These are phyloP conservation scores for Argya squamiceps DNA, from an alignment of 2,797 vertebrate species.

Conservation along the genomic window DNA sequence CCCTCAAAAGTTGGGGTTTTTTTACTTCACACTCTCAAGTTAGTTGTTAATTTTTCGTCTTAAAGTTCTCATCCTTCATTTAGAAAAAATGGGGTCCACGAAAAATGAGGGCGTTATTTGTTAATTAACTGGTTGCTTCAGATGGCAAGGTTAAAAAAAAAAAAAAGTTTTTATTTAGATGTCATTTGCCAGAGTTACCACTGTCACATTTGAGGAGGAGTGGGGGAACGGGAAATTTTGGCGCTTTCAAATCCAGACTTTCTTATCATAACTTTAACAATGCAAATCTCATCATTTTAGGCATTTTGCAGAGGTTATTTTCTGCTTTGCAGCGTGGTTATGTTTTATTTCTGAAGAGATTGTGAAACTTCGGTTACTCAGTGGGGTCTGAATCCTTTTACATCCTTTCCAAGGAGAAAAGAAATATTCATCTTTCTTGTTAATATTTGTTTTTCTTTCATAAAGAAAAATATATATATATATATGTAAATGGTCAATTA, in stretches of 20 bases:
- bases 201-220: neutral
- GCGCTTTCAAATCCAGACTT: neutral
- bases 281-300: neutral
- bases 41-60: neutral
- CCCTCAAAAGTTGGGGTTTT: neutral
- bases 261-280: neutral
- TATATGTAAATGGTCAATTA: neutral
- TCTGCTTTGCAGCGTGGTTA: neutral
- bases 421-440: neutral
- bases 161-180: conserved; percentile 32
- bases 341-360: neutral
- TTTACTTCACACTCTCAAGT: neutral
- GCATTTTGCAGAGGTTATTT: neutral
- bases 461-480: neutral
- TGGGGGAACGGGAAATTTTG: neutral
- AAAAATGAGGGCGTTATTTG: conserved; percentile 12
- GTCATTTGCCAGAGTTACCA: conserved; percentile 36
- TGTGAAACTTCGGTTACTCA: neutral
- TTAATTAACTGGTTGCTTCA: conserved; percentile 51
- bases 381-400: neutral
- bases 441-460: neutral
- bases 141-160: neutral
- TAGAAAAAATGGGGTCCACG: neutral
- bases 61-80: neutral
- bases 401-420: neutral